Evolutionary conservation across 1,140 invertebrate species (phyloP).

Genomic region (Ostrea denselamellosa): DNA sequence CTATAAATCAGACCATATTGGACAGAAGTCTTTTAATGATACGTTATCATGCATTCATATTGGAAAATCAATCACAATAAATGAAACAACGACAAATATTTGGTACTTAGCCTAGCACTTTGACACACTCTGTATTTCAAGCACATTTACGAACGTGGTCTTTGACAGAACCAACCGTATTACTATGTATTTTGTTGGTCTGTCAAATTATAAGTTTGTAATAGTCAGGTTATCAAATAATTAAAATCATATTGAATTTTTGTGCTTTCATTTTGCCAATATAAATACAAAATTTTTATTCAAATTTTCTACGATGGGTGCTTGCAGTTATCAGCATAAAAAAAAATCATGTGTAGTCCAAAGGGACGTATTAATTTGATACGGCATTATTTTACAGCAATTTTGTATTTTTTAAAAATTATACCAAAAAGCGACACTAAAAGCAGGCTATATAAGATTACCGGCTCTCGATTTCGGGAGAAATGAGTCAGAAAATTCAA

Average conservation of each 20-base stretch:
- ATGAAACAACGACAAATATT: slow-evolving; percentile 36
- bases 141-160: not conserved
- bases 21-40: slow-evolving; percentile 34
- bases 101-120: not conserved
- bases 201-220: no score
- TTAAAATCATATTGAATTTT: not conserved
- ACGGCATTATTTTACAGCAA: not conserved
- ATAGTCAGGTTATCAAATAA: not conserved
- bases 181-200: not conserved
- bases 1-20: slow-evolving; percentile 6
- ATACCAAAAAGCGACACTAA: not conserved
- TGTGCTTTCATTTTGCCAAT: not conserved
- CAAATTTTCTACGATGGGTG: not conserved
- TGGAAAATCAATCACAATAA: slow-evolving; percentile 30
- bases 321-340: not conserved
- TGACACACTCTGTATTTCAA: not conserved
- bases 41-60: slow-evolving; percentile 22
- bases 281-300: not conserved
- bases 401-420: not conserved
- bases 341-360: not conserved
- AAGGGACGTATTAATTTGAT: not conserved
- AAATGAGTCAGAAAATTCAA: not conserved
- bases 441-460: not conserved
- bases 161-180: not conserved
- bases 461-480: not conserved